A percentile compares a stretch with the other conserved stretches of the same genome.
Conservation (phyloP, 2,797 vertebrate genomes). For the Leptodactylus fallax region DNA sequence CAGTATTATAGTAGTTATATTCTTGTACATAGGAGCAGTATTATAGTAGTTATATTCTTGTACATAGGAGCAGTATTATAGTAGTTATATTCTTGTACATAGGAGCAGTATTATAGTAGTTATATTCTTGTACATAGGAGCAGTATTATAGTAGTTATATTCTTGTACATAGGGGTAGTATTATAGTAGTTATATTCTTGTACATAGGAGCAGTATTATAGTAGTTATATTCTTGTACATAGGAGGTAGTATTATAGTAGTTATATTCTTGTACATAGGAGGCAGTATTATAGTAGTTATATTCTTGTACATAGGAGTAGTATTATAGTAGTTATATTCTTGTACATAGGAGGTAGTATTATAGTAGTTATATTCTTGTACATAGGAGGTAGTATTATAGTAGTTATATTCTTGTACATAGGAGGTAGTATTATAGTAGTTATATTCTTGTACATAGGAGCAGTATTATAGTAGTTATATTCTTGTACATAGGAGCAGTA, state of each 20-base stretch:
- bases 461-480: constrained; percentile 1
- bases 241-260: neutral
- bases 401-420: constrained; percentile 1
- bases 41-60: constrained; percentile 15
- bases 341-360: too few relatives aligned
- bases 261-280: neutral
- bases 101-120: neutral
- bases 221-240: constrained; percentile 10
- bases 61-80: neutral
- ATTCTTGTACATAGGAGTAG: neutral
- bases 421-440: neutral
- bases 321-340: too few relatives aligned
- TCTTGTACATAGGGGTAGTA: neutral
- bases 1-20: constrained; percentile 16
- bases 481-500: neutral
- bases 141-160: constrained; percentile 11
- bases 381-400: neutral
- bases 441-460: neutral
- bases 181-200: constrained; percentile 12
- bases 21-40: constrained; percentile 11
- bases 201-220: constrained; percentile 3
- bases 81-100: neutral
- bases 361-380: constrained; percentile 3
- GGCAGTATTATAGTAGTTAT: constrained; percentile 4
- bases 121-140: constrained; percentile 1